phyloP scores from a whole-genome alignment of 2,888 invertebrate species.

The Apamea anceps region DNA sequence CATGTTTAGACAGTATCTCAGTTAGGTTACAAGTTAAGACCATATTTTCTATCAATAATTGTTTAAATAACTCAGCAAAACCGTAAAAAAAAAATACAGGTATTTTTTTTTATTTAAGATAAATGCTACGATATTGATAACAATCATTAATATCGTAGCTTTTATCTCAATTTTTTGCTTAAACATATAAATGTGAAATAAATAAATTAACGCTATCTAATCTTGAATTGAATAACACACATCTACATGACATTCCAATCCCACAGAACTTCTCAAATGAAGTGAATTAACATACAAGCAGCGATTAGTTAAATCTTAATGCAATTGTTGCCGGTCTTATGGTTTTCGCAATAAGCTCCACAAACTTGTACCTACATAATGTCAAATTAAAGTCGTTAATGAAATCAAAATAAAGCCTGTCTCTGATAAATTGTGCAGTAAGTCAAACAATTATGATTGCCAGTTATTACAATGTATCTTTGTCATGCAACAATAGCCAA shows the following conservation, averaged over 20 bases:
- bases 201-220: constrained; percentile 37
- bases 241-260: constrained; percentile 52
- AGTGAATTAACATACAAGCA: constrained; percentile 64
- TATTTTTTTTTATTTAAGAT: neutral
- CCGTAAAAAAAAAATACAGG: neutral
- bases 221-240: constrained; percentile 37
- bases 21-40: constrained; percentile 8
- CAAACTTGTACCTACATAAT: constrained; percentile 59
- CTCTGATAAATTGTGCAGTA: constrained; percentile 82
- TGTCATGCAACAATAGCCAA: constrained; percentile 87
- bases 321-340: constrained; percentile 50
- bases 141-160: neutral
- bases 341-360: constrained; percentile 58
- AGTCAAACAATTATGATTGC: constrained; percentile 85
- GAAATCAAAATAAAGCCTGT: constrained; percentile 79
- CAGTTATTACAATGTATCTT: constrained; percentile 85
- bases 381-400: constrained; percentile 73
- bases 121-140: neutral
- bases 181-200: neutral
- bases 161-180: neutral
- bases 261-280: constrained; percentile 56
- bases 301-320: constrained; percentile 60
- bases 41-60: neutral
- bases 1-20: neutral
- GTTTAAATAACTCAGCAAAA: neutral